Base-by-base conservation (phyloP, 2,888 invertebrate species). In the Conomelus anceps region DNA sequence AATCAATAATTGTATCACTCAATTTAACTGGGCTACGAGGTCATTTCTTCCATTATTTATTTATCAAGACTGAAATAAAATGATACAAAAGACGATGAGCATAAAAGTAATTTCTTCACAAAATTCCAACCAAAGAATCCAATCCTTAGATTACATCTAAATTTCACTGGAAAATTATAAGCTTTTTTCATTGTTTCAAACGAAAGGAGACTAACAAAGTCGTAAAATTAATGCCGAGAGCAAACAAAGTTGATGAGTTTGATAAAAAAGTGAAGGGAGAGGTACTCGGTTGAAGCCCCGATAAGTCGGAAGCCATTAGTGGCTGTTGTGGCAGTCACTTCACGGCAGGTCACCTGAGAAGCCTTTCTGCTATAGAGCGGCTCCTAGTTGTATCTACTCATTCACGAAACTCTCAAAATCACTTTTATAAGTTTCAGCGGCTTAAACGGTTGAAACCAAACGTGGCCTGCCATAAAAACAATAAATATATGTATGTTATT, bases 251-350 rank as follows among this genome's bases (percentile, higher is more conserved):
- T 34, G 4, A 13, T 34, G 17, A 34, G 34, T 34, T 63, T 63
- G 63, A 63, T 63, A n/a, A 13, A 3, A n/a, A n/a, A 63, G n/a
- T 7, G 84, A 34, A 85, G 26, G 86, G 89, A 29, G 22, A 23
- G 22, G 85, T 88, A n/a, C 22, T 84, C 88, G 34, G 84, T 63
- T 29, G 63, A 63, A 63, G 63, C 63, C 86, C 86, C 24, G 24
- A 26, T 86, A 86, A 24, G 22, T 24, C 86, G 86, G 86, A 86
- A 86, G 86, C 86, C 86, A 26, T 22, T 6, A 86, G 86, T 20
- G 29, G 29, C 86, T 86, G 86, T 86, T 86, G 23, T 86, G 86
- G 86, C 29, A 86, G 86, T 24, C 86, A 86, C 23, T 86, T 26
- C 29, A 29, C 29, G 24, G 86, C 29, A 29, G 86, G 86, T 26